Conservation (phyloP, 1,140 invertebrate genomes). For the Hyles vespertilio region DNA sequence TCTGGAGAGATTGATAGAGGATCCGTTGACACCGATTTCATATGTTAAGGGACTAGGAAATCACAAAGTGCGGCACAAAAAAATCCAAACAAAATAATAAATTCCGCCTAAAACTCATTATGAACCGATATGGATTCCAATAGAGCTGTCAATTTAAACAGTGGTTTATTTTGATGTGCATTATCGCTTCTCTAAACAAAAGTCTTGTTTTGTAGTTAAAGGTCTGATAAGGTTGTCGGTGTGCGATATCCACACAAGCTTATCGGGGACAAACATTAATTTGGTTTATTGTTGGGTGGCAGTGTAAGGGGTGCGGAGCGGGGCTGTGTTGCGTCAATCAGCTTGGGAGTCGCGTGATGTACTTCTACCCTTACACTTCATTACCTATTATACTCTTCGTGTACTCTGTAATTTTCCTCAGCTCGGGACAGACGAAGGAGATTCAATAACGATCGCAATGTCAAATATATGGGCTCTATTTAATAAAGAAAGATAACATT, state of each 20-base stretch:
- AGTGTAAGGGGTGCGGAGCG: slow-evolving; percentile 24
- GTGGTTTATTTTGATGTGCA: background rate
- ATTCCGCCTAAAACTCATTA: too few species aligned
- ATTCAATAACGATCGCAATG: background rate
- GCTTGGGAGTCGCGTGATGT: slow-evolving; percentile 29
- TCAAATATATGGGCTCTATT: background rate
- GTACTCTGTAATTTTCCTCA: slow-evolving; percentile 8
- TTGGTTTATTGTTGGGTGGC: slow-evolving; percentile 51
- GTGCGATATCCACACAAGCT: slow-evolving; percentile 31
- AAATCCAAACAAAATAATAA: too few species aligned
- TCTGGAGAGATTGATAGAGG: too few species aligned
- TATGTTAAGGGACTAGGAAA: too few species aligned
- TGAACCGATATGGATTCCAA: too few species aligned
- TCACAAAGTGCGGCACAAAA: too few species aligned
- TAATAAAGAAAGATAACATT: background rate
- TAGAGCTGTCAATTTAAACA: background rate
- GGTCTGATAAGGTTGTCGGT: slow-evolving; percentile 10
- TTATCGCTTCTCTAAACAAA: background rate
- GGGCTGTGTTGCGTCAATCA: slow-evolving; percentile 52
- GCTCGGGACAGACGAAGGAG: background rate
- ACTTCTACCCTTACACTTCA: slow-evolving; percentile 21
- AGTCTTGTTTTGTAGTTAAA: slow-evolving; percentile 2
- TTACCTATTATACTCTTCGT: slow-evolving; percentile 27
- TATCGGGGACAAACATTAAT: slow-evolving; percentile 53
- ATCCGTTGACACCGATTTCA: too few species aligned